These are phyloP conservation scores for Sylvicapra grimmia DNA, from an alignment of 2,113 vertebrate genomes.

Conservation along the genomic window DNA sequence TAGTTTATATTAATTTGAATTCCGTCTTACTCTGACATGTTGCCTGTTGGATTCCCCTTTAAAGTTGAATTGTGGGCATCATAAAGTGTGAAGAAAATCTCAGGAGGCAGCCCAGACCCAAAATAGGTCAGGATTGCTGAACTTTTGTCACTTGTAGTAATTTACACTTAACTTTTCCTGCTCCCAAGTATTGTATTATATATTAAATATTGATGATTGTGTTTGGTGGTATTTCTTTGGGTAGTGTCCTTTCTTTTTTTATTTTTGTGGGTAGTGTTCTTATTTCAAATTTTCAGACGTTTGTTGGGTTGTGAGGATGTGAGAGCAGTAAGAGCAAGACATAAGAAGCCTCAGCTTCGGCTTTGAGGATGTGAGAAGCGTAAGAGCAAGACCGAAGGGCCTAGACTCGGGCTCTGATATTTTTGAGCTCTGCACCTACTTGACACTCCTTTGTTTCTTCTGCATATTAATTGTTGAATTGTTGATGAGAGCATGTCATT, in stretches of 20 bases:
- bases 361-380: background rate
- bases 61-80: background rate
- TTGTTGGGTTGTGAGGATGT: background rate
- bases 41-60: background rate
- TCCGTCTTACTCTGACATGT: background rate
- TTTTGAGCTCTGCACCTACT: background rate
- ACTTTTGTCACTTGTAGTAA: background rate
- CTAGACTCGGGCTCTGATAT: background rate
- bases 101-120: background rate
- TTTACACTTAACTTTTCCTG: background rate
- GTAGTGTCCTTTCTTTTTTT: background rate
- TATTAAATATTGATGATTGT: background rate
- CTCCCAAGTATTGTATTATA: background rate
- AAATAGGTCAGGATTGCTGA: background rate
- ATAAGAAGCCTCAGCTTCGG: background rate
- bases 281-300: background rate
- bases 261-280: background rate
- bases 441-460: background rate
- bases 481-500: background rate
- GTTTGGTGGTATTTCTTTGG: background rate
- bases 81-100: background rate
- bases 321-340: background rate
- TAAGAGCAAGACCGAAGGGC: background rate
- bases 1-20: background rate
- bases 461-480: background rate